A percentile compares a stretch with the other conserved stretches of the same genome.
These are phyloP conservation scores for Heliconius eleuchia DNA, from an alignment of 1,140 invertebrate species.

Conservation along the genomic window DNA sequence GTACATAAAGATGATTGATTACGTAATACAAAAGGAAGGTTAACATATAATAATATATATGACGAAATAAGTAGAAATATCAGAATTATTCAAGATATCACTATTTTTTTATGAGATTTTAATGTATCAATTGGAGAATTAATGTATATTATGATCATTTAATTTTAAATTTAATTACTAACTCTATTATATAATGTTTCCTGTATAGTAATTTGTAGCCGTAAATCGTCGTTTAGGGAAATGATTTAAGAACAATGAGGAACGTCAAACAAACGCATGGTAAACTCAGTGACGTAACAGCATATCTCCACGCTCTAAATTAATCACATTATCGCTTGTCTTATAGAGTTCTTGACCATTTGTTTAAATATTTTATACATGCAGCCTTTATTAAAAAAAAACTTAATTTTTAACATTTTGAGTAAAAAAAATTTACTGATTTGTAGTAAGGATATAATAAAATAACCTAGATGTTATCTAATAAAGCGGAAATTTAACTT, in stretches of 20 bases:
- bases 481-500: neutral
- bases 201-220: no score
- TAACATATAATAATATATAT: neutral
- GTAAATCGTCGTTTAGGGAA: neutral
- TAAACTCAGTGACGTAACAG: neutral
- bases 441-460: no score
- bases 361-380: neutral
- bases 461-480: neutral
- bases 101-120: neutral
- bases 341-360: neutral
- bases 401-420: no score
- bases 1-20: neutral
- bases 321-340: neutral
- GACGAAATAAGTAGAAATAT: constrained; percentile 2
- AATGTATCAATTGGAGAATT: neutral
- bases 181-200: no score
- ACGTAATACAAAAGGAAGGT: neutral
- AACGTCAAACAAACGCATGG: neutral
- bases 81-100: neutral
- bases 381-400: neutral
- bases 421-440: no score
- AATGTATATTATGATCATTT: neutral
- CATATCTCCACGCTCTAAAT: neutral
- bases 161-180: no score
- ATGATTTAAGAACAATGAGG: neutral